Evolutionary conservation across 1,140 invertebrate species (phyloP).

Genomic region (Xylocopa sonorina): DNA sequence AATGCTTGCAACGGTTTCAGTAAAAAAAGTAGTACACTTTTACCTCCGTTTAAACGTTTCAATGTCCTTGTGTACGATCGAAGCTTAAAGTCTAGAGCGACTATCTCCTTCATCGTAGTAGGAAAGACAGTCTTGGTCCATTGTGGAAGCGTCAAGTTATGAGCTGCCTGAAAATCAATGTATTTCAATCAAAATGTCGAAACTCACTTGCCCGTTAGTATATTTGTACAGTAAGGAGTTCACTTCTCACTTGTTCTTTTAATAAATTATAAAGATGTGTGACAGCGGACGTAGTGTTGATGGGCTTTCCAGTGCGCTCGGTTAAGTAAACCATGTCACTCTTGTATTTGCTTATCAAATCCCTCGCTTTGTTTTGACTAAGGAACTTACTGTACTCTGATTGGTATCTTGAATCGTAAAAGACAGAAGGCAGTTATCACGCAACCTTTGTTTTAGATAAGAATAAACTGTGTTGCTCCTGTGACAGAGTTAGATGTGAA

Average conservation of each 20-base stretch:
- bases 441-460: background rate
- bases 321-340: conserved; percentile 74
- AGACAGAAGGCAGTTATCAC: background rate
- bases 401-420: conserved; percentile 65
- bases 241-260: conserved; percentile 26
- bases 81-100: conserved; percentile 71
- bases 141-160: conserved; percentile 75
- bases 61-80: conserved; percentile 71
- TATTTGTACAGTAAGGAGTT: no score
- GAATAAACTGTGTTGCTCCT: background rate
- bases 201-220: no score
- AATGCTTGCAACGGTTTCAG: background rate
- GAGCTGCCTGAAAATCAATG: conserved; percentile 62
- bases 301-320: conserved; percentile 71
- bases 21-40: background rate
- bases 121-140: conserved; percentile 75
- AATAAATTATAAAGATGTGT: conserved; percentile 76
- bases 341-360: conserved; percentile 70
- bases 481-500: conserved; percentile 1
- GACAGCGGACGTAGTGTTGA: conserved; percentile 66
- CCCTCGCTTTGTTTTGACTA: conserved; percentile 47
- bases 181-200: no score
- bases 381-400: conserved; percentile 65
- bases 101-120: conserved; percentile 74
- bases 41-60: conserved; percentile 76